These are phyloP conservation scores for Torymus aiolomorphi DNA, from an alignment of 2,888 invertebrate genomes.

Conservation along the genomic window DNA sequence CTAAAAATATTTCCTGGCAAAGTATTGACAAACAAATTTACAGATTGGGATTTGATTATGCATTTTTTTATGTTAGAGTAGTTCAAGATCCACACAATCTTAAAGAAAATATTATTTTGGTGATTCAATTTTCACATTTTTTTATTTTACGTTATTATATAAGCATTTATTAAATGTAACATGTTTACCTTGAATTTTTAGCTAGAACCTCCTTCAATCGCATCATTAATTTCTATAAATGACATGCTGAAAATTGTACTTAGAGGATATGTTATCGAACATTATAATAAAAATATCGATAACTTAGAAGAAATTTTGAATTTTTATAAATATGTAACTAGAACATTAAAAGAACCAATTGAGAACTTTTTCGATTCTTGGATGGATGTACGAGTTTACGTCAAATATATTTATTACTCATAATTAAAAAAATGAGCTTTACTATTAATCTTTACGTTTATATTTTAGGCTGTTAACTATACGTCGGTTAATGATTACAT, in stretches of 20 bases:
- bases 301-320: too few relatives aligned
- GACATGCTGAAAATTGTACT: neutral
- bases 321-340: too few relatives aligned
- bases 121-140: neutral
- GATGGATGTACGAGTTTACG: slow-evolving; percentile 4
- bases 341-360: neutral
- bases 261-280: neutral
- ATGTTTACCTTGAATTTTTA: neutral
- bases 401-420: neutral
- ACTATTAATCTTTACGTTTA: too few relatives aligned
- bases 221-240: neutral
- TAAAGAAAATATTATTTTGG: slow-evolving; percentile 9
- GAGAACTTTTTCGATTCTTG: neutral
- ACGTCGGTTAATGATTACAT: neutral
- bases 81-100: neutral
- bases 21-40: neutral
- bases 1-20: neutral
- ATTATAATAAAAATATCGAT: too few relatives aligned
- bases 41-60: neutral
- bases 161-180: neutral
- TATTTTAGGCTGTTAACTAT: neutral
- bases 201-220: neutral
- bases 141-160: neutral
- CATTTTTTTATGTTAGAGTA: slow-evolving; percentile 17
- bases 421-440: too few relatives aligned